Base-by-base conservation (phyloP, 2,797 vertebrate genomes). In the Enteromius viviparus region DNA sequence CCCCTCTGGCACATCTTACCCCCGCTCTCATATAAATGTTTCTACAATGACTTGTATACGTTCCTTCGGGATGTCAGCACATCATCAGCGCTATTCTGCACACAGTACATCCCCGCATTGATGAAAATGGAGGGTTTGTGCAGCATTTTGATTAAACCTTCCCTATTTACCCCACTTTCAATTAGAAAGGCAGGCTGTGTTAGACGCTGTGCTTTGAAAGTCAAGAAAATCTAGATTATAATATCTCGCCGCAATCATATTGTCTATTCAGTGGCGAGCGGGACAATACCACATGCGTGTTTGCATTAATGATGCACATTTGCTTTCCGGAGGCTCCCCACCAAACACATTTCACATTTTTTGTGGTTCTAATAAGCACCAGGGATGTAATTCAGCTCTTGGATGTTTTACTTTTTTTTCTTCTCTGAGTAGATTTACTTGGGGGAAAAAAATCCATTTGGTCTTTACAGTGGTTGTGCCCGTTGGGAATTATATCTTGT, bases 81-180 rank as follows among this genome's bases (percentile, higher is more conserved):
- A 42, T 72, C 77, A 66, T 65, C 78, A 76, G 75, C 51, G 55
- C 51, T 84, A 77, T 77, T 84, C 80, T 71, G 47, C n/a, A 80
- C 12, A 14, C 60, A 65, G 58, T 51, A 51, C 62, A 55, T 58
- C 45, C 9, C 15, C 17, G 37, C 76, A 79, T 74, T 87, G 86
- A 88, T 88, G 84, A 86, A 87, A 89, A 86, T 80, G 62, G 34
- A 85, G 45, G 86, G 82, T 83, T 87, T 85, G 82, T 23, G 58
- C 47, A 17, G 53, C 8, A 15, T 78, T 89, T 84, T 87, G 82
- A 86, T 87, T 87, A 81, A 70, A 83, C 71, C 51, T 45, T 82
- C 71, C 71, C 65, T 75, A 80, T 83, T 85, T 79, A 66, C 53
- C 55, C 62, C 65, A 69, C 70, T 84, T 79, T 69, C 74, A 84